A percentile compares a stretch with the other conserved stretches of the same genome.
Evolutionary conservation across 2,113 vertebrate species (phyloP).

Genomic region (Rhineura floridana): DNA sequence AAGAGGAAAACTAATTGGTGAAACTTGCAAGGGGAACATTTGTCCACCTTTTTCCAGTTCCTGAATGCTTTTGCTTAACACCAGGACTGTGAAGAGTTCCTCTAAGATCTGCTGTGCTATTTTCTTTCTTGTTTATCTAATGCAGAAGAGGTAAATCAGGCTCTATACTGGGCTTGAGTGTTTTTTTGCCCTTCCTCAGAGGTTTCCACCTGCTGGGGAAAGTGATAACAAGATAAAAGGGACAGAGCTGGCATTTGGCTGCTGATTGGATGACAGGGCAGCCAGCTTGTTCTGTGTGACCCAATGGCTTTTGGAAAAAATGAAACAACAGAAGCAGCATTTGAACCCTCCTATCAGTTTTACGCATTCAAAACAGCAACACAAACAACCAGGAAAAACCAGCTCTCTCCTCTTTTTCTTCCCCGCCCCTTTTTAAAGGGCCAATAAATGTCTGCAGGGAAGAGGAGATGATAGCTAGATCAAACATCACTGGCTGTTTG

Average conservation of each 20-base stretch:
- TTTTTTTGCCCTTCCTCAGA: neutral
- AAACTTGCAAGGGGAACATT: neutral
- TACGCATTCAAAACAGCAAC: neutral
- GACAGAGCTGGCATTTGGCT: neutral
- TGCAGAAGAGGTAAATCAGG: neutral
- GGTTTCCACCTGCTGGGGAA: slow-evolving; percentile 36
- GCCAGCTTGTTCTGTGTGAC: slow-evolving; percentile 9
- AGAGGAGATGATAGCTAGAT: no score
- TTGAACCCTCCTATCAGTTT: neutral
- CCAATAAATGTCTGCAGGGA: neutral
- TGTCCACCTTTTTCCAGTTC: neutral
- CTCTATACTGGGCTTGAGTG: neutral
- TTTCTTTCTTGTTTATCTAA: neutral
- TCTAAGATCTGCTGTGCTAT: neutral
- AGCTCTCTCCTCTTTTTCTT: no score
- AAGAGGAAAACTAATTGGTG: neutral
- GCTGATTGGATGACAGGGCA: slow-evolving; percentile 17
- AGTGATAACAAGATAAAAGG: slow-evolving; percentile 50
- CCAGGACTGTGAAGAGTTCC: neutral
- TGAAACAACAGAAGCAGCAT: neutral
- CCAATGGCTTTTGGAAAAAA: slow-evolving; percentile 8
- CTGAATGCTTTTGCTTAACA: neutral
- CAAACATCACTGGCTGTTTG: no score
- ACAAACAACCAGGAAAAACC: neutral
- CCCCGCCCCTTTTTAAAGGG: no score